Evolutionary conservation across 2,797 vertebrate genomes (phyloP).

Genomic region (Geotrypetes seraphini): DNA sequence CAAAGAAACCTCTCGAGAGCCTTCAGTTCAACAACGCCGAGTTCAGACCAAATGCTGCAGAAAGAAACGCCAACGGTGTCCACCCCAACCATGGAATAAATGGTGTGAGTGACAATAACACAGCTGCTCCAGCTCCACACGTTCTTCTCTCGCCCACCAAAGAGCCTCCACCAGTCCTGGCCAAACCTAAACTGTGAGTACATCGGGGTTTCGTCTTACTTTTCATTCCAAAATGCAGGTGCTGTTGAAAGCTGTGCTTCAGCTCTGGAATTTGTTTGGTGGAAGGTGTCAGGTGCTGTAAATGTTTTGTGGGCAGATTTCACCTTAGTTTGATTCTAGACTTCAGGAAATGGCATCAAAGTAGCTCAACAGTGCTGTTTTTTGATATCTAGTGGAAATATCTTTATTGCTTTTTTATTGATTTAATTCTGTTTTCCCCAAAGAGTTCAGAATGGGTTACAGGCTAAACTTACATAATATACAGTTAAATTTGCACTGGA

Average conservation of each 20-base stretch:
- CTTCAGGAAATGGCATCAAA: too few species aligned
- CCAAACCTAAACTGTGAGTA: conserved; percentile 96
- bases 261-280: not conserved
- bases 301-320: not conserved
- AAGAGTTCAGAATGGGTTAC: too few species aligned
- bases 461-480: too few species aligned
- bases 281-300: not conserved
- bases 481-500: too few species aligned
- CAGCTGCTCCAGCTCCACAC: conserved; percentile 21
- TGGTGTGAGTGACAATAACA: conserved; percentile 45
- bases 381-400: too few species aligned
- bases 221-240: not conserved
- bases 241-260: not conserved
- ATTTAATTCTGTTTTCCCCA: too few species aligned
- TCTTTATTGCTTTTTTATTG: too few species aligned
- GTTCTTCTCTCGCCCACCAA: conserved; percentile 57
- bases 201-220: not conserved
- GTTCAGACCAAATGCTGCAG: conserved; percentile 49
- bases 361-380: too few species aligned
- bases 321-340: too few species aligned
- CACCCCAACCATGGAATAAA: conserved; percentile 47
- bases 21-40: conserved; percentile 63
- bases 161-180: conserved; percentile 77
- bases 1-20: conserved; percentile 57
- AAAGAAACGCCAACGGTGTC: conserved; percentile 43